Percentiles rank a stretch among this genome's conserved stretches.
Evolutionary conservation across 2,113 vertebrate genomes (phyloP).

Genomic region (Paramormyrops kingsleyae): DNA sequence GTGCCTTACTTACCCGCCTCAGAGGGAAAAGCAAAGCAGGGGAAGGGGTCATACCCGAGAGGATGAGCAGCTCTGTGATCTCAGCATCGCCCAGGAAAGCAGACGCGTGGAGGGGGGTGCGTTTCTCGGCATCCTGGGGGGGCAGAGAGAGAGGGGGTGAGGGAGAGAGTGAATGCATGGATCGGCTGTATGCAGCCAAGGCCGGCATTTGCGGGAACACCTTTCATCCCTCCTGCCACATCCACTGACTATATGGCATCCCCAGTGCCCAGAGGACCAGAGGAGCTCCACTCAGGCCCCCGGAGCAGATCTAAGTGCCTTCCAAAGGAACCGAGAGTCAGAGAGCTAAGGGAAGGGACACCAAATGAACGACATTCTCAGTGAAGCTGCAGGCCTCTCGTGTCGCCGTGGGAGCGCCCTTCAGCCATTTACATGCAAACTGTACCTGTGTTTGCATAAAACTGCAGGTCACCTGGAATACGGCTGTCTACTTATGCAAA

Average conservation of each 20-base stretch:
- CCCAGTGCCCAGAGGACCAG: neutral
- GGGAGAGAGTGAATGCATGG: neutral
- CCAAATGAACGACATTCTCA: neutral
- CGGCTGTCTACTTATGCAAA: neutral
- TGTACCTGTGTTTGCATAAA: neutral
- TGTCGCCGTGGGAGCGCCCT: neutral
- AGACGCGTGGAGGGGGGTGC: constrained; percentile 86
- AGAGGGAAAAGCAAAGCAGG: neutral
- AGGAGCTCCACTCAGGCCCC: neutral
- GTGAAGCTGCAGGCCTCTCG: neutral
- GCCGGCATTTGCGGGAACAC: neutral
- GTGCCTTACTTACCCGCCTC: neutral
- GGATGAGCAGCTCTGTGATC: constrained; percentile 91
- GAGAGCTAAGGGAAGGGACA: neutral
- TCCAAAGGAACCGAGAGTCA: neutral
- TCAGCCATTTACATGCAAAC: neutral
- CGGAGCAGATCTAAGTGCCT: neutral
- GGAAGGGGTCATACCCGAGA: constrained; percentile 69
- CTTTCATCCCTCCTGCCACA: neutral
- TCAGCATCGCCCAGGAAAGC: constrained; percentile 92
- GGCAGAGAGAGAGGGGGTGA: neutral
- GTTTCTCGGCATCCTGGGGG: constrained; percentile 82
- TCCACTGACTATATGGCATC: neutral
- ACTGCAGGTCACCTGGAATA: neutral
- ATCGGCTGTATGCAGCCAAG: neutral